These are phyloP conservation scores for Blera fallax DNA, from an alignment of 2,888 invertebrate genomes.

Conservation along the genomic window DNA sequence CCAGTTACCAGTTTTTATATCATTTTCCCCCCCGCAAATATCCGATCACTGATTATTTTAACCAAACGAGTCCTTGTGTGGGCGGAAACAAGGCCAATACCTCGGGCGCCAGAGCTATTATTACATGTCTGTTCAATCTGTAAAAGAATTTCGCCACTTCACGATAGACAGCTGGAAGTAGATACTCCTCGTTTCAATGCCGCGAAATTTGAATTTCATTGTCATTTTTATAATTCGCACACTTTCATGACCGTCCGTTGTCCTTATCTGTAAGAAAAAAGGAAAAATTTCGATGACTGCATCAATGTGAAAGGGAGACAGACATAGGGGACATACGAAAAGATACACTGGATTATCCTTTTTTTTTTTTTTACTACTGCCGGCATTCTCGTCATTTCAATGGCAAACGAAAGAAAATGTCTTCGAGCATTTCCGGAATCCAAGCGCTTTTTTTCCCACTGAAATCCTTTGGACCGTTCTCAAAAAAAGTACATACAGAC, in stretches of 20 bases:
- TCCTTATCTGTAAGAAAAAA: not conserved
- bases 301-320: not conserved
- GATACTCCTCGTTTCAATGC: not conserved
- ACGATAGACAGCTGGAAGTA: not conserved
- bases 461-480: not conserved
- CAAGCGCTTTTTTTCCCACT: not conserved
- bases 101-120: constrained; percentile 39
- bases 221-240: constrained; percentile 27
- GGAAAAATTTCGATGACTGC: not conserved
- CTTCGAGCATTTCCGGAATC: constrained; percentile 20
- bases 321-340: not conserved
- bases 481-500: not conserved
- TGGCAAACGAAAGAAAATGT: not conserved
- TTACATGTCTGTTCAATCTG: constrained; percentile 37
- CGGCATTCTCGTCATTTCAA: not conserved
- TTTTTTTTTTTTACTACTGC: not conserved
- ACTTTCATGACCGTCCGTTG: not conserved
- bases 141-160: not conserved
- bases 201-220: constrained; percentile 25
- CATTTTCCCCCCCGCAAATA: not conserved
- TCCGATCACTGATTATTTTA: constrained; percentile 16
- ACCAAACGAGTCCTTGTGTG: constrained; percentile 10
- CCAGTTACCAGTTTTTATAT: constrained; percentile 15
- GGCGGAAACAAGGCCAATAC: constrained; percentile 15
- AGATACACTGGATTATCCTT: not conserved